A percentile compares a stretch with the other conserved stretches of the same genome.
These are phyloP conservation scores for Heliconius aoede DNA, from an alignment of 2,888 invertebrate genomes.

Conservation along the genomic window DNA sequence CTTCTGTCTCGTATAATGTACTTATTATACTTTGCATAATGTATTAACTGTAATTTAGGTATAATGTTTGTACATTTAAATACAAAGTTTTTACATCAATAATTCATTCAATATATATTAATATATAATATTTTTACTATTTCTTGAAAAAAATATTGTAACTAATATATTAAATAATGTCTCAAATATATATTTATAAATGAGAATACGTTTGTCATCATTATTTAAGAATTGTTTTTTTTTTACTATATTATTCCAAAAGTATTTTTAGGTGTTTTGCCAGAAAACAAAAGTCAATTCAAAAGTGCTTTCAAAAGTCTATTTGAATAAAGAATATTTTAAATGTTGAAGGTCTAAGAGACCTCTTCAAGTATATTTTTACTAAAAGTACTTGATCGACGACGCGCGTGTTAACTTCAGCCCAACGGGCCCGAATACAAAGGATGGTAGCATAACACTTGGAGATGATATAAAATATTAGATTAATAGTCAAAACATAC, in stretches of 20 bases:
- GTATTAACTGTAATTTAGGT: constrained; percentile 6
- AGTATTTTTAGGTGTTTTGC: not conserved
- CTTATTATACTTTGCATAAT: not conserved
- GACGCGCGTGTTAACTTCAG: constrained; percentile 39
- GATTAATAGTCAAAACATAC: constrained; percentile 65
- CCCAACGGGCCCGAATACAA: constrained; percentile 60
- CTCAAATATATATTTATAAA: not conserved
- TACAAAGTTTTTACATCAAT: not conserved
- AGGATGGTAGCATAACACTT: constrained; percentile 64
- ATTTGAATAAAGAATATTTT: not conserved
- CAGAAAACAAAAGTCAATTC: too few relatives aligned
- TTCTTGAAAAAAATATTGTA: not conserved
- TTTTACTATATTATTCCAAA: not conserved
- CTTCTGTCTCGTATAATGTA: not conserved
- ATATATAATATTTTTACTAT: not conserved
- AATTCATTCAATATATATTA: not conserved
- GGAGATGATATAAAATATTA: constrained; percentile 68
- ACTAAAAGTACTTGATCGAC: not conserved
- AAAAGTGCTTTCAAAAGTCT: too few relatives aligned
- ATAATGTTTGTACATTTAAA: not conserved
- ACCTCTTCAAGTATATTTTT: not conserved
- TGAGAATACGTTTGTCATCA: not conserved
- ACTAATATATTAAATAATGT: not conserved
- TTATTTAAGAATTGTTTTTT: not conserved
- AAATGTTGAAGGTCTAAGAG: constrained; percentile 20